phyloP scores from a whole-genome alignment of 2,797 vertebrate genomes.

The Gila robusta region DNA sequence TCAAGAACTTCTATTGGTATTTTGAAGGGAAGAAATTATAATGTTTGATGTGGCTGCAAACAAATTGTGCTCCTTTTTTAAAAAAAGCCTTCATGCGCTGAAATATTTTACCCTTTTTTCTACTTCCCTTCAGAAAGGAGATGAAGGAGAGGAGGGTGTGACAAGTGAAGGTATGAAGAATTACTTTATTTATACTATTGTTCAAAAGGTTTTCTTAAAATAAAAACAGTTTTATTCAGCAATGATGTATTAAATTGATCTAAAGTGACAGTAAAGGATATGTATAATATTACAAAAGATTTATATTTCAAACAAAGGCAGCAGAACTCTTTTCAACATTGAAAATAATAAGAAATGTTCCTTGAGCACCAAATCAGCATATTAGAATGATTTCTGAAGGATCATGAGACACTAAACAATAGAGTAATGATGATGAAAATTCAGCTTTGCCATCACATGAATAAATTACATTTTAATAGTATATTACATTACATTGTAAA shows the following conservation, averaged over 20 bases:
- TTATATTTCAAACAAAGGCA: not conserved
- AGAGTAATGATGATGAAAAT: not conserved
- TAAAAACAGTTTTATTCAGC: not conserved
- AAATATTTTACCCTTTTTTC: constrained; percentile 17
- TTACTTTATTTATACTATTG: not conserved
- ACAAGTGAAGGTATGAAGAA: constrained; percentile 91
- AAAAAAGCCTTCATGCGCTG: not conserved
- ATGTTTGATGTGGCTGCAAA: not conserved
- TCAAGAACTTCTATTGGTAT: not conserved
- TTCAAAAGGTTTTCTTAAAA: not conserved
- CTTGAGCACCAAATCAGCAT: not conserved
- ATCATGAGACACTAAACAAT: not conserved
- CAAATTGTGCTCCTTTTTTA: constrained; percentile 20
- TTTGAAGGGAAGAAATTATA: not conserved
- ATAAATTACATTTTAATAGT: not conserved
- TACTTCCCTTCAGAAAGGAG: constrained; percentile 84
- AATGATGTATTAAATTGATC: not conserved
- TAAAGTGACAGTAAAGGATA: not conserved
- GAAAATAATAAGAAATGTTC: not conserved
- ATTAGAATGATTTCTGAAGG: not conserved
- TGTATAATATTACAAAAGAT: not conserved
- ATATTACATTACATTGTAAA: not conserved
- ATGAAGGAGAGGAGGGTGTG: constrained; percentile 94
- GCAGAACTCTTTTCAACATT: not conserved
- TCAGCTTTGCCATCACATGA: not conserved